Base-by-base conservation (phyloP, 1,140 invertebrate species). In the Drosophila virilis region DNA sequence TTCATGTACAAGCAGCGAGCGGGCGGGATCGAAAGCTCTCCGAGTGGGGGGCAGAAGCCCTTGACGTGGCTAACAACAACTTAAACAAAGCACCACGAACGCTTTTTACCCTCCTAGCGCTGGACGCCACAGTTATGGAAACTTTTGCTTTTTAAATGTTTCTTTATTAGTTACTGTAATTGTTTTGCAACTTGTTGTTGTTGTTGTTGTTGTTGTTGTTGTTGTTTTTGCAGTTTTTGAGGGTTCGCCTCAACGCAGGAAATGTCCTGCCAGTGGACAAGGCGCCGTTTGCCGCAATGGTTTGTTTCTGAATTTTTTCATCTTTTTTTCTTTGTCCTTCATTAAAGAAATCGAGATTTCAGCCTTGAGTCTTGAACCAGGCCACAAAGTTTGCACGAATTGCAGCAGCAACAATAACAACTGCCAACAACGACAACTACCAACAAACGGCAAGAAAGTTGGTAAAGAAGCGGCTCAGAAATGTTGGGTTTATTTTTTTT, bases 131-230 rank as follows among this genome's bases (percentile, higher is more conserved):
- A 64, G 60, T 66, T 65, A 69, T 74, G 80, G 54, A 64, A 88
- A 88, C 77, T 89, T 89, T 89, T 89, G 74, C 84, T 89, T 89
- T 89, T 89, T 89, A 89, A 89, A 89, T 89, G 84, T 89, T 89
- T 88, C 84, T 84, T 89, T 89, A 89, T 89, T 89, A 89, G 84
- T 89, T 89, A 67, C 70, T 78, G 84, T 89, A 89, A 89, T 89
- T 89, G 84, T 89, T 89, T 88, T 89, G 22, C 28, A 69, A 77
- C 62, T 74, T 89, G 37, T 68, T 73, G 64, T 59, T n/a, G n/a
- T n/a, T n/a, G n/a, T n/a, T n/a, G 17, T 17, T 17, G 17, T 17
- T 59, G 70, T 61, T 69, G 42, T 8, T 74, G 48, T 72, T 70
- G 74, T 50, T 37, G 42, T 15, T 68, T 28, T 46, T 17, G 17